Base-by-base conservation (phyloP, 2,797 vertebrate genomes). In the Crenuchus spilurus region DNA sequence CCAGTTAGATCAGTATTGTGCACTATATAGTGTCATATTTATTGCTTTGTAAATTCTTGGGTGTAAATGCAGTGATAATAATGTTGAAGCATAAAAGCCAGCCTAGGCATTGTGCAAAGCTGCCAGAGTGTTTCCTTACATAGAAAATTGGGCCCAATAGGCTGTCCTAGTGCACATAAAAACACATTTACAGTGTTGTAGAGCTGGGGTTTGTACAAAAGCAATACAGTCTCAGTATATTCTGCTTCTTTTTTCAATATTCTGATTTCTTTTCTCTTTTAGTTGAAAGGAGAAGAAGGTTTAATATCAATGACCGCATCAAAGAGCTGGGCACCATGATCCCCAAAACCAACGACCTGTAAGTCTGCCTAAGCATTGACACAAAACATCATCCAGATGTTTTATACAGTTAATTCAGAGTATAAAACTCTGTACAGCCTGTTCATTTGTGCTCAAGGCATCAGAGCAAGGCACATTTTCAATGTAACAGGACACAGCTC, bases 281-380 rank as follows among this genome's bases (percentile, higher is more conserved):
- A 99, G 97, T 99, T 64, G 97, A 99, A 88, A 93, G 97, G 81
- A 94, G 97, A 62, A 89, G 97, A 76, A 92, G 97, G 82, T 99
- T 99, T 87, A 99, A 99, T 91, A 99, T 99, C 91, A 99, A 99
- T 0, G 97, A 99, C 84, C 96, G 97, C 24, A 99, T 99, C 89
- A 99, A 99, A 84, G 97, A 99, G 86, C 74, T 99, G 82, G 97
- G 97, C 75, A 95, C 96, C 88, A 95, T 99, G 90, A 99, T 99
- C 84, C 97, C 97, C 63, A 99, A 99, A 89, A 94, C 97, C 81
- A 98, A 95, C 0, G 97, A 99, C 83, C 91, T 98, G 97, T 99
- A 88, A 89, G 97, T 94, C 33, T 58, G 78, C 61, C 14, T 20
- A 22, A 31, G 8, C 6, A 37, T 26, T 8, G 6, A 8, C 4